Evolutionary conservation across 2,888 invertebrate species (phyloP), one percentile per base, ranked within the genome.

Genomic region (Blomia tropicalis): DNA sequence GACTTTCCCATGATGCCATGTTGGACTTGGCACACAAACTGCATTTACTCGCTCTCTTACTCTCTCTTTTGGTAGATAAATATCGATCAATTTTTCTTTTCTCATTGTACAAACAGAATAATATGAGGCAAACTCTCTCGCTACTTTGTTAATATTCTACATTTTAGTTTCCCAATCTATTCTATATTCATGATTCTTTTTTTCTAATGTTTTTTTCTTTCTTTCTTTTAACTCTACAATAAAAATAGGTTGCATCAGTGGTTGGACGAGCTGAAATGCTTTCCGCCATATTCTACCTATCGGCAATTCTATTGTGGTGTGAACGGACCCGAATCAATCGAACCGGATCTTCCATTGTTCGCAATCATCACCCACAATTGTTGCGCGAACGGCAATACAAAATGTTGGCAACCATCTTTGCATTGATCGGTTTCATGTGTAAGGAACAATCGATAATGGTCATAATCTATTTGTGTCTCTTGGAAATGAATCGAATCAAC

Each of bases 241-340:
- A n/a, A n/a, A n/a, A n/a, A n/a, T 22, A 74, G 74, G 73, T 71
- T 2, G 66, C 70, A 19, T 66, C 69, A 11, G 63, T 71, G 44
- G 76, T 77, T 4, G 77, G 77, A 1, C 67, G 77, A 47, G 75
- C 76, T 22, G 77, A 77, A 67, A 66, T 76, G 2, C 70, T 75
- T 30, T 71, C 74, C 2, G 73, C 74, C 58, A 64, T 73, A 22
- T 74, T 74, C 66, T 73, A 75, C 67, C 68, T 75, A 19, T 68
- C 73, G 36, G 69, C 73, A 1, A 65, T 75, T 47, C 62, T 72
- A 25, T 66, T 69, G 27, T 58, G 59, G 60, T 22, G 19, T 29
- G 41, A 19, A 7, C 36, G 36, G 17, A 36, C 7, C 36, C 36
- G 36, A 36, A n/a, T n/a, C n/a, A n/a, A n/a, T n/a, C n/a, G n/a